Evolutionary conservation across 53 echinoderm and acorn worm genomes (phyloP).

Genomic region (Mesocentrotus franciscanus): DNA sequence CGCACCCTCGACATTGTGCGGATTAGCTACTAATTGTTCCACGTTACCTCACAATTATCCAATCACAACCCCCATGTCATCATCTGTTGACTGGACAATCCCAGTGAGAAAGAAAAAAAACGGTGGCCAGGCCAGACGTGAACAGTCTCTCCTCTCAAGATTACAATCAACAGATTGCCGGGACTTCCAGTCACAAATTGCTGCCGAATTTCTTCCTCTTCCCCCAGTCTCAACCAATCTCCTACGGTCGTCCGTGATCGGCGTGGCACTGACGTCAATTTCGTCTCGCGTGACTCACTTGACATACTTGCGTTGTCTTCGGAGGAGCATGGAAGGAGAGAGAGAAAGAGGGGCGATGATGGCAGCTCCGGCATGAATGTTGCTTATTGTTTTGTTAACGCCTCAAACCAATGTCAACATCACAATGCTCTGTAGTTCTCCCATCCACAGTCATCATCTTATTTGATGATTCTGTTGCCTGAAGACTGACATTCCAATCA

Average conservation of each 20-base stretch:
- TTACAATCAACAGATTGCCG: constrained; percentile 56
- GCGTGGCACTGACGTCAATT: constrained; percentile 63
- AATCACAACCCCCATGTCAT: not conserved
- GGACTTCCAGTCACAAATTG: constrained; percentile 52
- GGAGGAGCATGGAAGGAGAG: constrained; percentile 10
- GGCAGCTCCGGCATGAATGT: constrained; percentile 25
- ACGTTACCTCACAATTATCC: constrained; percentile 20
- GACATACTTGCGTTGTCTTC: constrained; percentile 60
- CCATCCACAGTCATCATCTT: not conserved
- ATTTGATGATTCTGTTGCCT: not conserved
- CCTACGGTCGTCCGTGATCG: constrained; percentile 45
- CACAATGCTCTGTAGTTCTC: not conserved
- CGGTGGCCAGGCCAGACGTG: not conserved
- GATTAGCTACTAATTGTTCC: constrained; percentile 10
- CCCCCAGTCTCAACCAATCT: constrained; percentile 44
- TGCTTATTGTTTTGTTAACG: constrained; percentile 28
- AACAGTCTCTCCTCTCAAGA: not conserved
- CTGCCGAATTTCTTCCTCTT: constrained; percentile 55
- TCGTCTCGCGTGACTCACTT: constrained; percentile 69
- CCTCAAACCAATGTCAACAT: constrained; percentile 4
- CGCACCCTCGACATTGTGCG: not conserved
- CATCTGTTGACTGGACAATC: not conserved
- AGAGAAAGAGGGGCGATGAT: constrained; percentile 1
- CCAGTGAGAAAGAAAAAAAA: not conserved
- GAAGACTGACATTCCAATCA: not conserved